These are phyloP conservation scores for Criorhina ranunculi DNA, from an alignment of 2,888 invertebrate species.

Conservation along the genomic window DNA sequence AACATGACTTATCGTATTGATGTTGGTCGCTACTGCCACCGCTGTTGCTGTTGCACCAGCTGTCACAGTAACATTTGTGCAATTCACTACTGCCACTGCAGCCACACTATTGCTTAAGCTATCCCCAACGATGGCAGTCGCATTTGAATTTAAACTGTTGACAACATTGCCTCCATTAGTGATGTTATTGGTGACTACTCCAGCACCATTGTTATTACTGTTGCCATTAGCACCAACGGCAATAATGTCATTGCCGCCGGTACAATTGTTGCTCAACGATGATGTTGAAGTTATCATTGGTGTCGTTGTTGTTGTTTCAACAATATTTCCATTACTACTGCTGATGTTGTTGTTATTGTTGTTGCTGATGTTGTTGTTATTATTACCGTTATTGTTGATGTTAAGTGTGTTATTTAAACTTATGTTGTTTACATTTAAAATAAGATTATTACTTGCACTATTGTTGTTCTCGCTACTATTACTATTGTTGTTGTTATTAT, in stretches of 20 bases:
- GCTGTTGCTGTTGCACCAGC: slow-evolving; percentile 11
- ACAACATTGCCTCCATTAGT: slow-evolving; percentile 71
- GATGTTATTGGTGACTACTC: slow-evolving; percentile 34
- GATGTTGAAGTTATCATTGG: slow-evolving; percentile 65
- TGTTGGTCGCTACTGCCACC: slow-evolving; percentile 36
- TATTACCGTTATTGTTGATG: slow-evolving; percentile 71
- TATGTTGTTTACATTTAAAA: slow-evolving; percentile 74
- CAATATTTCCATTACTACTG: slow-evolving; percentile 74
- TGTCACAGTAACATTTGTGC: slow-evolving; percentile 63
- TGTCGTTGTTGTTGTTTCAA: slow-evolving; percentile 76
- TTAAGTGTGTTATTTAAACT: slow-evolving; percentile 76
- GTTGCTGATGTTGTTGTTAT: slow-evolving; percentile 66
- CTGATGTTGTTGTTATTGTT: slow-evolving; percentile 64
- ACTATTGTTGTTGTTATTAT: slow-evolving; percentile 78
- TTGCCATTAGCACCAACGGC: slow-evolving; percentile 29
- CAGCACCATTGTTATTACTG: neutral
- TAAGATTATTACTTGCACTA: slow-evolving; percentile 76
- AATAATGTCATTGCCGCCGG: slow-evolving; percentile 25
- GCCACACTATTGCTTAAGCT: slow-evolving; percentile 74
- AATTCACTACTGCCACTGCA: slow-evolving; percentile 49
- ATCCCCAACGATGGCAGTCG: slow-evolving; percentile 63
- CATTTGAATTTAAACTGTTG: slow-evolving; percentile 54
- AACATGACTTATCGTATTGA: slow-evolving; percentile 68
- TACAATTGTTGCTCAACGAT: slow-evolving; percentile 33
- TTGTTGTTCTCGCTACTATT: slow-evolving; percentile 77